Percentiles rank a stretch among this genome's conserved stretches.
These are phyloP conservation scores for Sitophilus oryzae DNA, from an alignment of 1,140 invertebrate genomes.

Conservation along the genomic window DNA sequence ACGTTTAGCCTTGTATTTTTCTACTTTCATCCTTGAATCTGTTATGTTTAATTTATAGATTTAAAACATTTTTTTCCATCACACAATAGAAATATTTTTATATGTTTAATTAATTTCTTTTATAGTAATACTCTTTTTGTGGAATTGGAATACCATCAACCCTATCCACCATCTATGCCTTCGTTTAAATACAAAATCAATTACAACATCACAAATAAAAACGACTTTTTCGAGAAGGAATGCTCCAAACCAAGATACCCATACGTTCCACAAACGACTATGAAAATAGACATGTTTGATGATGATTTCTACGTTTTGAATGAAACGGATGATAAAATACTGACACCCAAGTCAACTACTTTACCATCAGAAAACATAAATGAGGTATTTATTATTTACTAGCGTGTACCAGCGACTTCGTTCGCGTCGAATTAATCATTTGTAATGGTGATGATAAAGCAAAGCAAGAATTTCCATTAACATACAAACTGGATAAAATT, in stretches of 20 bases:
- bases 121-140: constrained; percentile 30
- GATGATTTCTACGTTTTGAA: constrained; percentile 29
- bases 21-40: too few relatives aligned
- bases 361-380: constrained; percentile 6
- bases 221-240: constrained; percentile 15
- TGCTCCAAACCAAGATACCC: constrained; percentile 24
- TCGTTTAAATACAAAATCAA: constrained; percentile 33
- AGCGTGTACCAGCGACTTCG: too few relatives aligned
- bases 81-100: too few relatives aligned
- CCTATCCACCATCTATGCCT: constrained; percentile 26
- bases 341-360: constrained; percentile 9
- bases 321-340: constrained; percentile 12
- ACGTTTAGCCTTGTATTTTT: too few relatives aligned
- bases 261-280: neutral
- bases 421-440: too few relatives aligned
- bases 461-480: too few relatives aligned
- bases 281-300: constrained; percentile 12
- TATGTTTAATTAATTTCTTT: constrained; percentile 9
- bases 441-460: too few relatives aligned
- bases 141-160: constrained; percentile 25
- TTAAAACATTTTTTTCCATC: too few relatives aligned
- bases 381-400: constrained; percentile 3
- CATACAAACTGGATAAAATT: too few relatives aligned
- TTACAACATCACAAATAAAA: constrained; percentile 19
- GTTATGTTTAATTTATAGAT: too few relatives aligned